Base-by-base conservation (phyloP, 2,797 vertebrate genomes). In the Poeciliopsis paucimaculata region DNA sequence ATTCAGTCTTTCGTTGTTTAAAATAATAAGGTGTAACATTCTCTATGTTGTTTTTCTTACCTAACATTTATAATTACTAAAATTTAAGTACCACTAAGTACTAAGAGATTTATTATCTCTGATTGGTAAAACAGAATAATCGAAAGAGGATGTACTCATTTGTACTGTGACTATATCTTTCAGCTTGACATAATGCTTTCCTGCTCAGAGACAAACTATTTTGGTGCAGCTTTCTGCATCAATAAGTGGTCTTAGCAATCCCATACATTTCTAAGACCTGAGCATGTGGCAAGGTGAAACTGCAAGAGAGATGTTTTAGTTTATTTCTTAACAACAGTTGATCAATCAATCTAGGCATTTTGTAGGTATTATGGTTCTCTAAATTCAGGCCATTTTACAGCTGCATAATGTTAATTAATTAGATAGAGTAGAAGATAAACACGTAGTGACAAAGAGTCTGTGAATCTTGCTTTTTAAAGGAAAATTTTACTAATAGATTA, bases 381-480 rank as follows among this genome's bases (percentile, higher is more conserved):
- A 85, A 70, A 74, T 78, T 62, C 79, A 89, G 78, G 81, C 75
- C 87, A 85, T 90, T 92, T 82, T 88, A 91, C 84, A 84, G 71
- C 87, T 0, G 49, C 68, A 75, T 76, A 75, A 76, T 87, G 83
- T 89, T 90, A 90, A 93, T 91, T 90, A 88, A 90, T 91, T 90
- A 87, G 81, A 45, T 55, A 47, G 45, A 81, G 77, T 71, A 78
- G 66, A 11, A 76, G 57, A 78, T 53, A 77, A 43, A 77, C 18
- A 31, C 55, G 79, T 34, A 84, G 51, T 83, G 31, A 51, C 46
- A 77, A 36, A 78, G 64, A 71, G 23, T 75, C 49, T 73, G 26
- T 77, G 26, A 39, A 8, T 76, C 53, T 64, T 16, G 60, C 75
- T 84, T 73, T 81, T 84, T 84, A 36, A 78, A 78, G 76, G 47